Base-by-base conservation (phyloP, 2,888 invertebrate genomes). In the Sesia apiformis region DNA sequence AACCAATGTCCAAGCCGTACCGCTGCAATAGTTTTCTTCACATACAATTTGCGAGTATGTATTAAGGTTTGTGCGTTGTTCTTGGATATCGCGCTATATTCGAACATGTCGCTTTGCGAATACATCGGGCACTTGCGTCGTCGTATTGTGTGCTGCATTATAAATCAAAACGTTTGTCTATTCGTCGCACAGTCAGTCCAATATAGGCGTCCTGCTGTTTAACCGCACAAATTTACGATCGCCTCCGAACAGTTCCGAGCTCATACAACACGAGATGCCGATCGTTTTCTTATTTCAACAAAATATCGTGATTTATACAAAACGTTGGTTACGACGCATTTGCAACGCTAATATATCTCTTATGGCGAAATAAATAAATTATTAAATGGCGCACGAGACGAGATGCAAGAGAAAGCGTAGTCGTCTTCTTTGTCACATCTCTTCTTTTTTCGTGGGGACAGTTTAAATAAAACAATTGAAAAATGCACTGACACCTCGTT, bases 191-290 rank as follows among this genome's bases (percentile, higher is more conserved):
- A 58, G 73, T 74, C 73, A 67, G 69, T 65, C 63, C 73, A 75
- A 73, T 72, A 70, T 70, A 69, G 78, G 78, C 81, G 73, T 78
- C 88, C 83, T 81, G 88, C 88, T 88, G 88, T 75, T 84, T 70
- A 68, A 78, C 80, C 74, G 74, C 86, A 84, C 87, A 84, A 86
- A 88, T 89, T 89, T 89, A 89, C 84, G 89, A 85, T 67, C 83
- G 80, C 86, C 80, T 76, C 84, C 74, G 81, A 75, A 76, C 80
- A 72, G 63, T 63, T 63, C 65, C 72, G 71, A 67, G 64, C 69
- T 70, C 72, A 66, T 67, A 70, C 68, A 70, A 77, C 78, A 76
- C 74, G 75, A 81, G 81, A 82, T 81, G 77, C 80, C 77, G 81
- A 84, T 84, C 83, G 78, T 74, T 78, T 76, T 77, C 76, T 71